A percentile compares a stretch with the other conserved stretches of the same genome.
Evolutionary conservation across 2,888 invertebrate genomes (phyloP).

Genomic region (Leptinotarsa juncta): DNA sequence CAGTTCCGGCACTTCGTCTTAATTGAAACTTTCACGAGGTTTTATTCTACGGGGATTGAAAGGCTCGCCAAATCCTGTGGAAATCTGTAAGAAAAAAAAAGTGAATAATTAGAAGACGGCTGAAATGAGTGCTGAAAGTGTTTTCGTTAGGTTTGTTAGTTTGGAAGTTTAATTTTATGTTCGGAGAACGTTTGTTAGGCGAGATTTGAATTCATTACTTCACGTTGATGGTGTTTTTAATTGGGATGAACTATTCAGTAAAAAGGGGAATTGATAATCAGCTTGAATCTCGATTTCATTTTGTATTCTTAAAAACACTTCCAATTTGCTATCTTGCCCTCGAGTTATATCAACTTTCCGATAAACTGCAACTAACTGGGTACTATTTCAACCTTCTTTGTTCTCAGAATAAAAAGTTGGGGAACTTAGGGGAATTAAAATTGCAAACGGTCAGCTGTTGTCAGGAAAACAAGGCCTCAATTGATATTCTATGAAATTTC

Average conservation of each 20-base stretch:
- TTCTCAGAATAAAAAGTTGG: too few relatives aligned
- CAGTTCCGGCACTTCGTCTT: conserved; percentile 20
- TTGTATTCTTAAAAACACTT: too few relatives aligned
- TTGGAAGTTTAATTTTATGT: neutral
- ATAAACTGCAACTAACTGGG: too few relatives aligned
- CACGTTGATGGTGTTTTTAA: conserved; percentile 3
- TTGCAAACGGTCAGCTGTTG: too few relatives aligned
- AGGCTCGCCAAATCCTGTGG: conserved; percentile 21
- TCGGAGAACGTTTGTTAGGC: neutral
- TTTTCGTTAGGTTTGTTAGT: conserved; percentile 4
- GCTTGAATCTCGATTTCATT: too few relatives aligned
- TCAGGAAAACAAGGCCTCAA: too few relatives aligned
- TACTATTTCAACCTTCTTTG: too few relatives aligned
- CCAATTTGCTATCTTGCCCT: too few relatives aligned
- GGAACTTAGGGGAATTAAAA: too few relatives aligned
- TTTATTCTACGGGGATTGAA: conserved; percentile 13
- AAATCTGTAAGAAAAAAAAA: conserved; percentile 15
- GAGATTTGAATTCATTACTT: conserved; percentile 13
- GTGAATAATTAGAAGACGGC: conserved; percentile 13
- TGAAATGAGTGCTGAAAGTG: conserved; percentile 3
- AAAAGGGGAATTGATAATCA: neutral
- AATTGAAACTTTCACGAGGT: conserved; percentile 25
- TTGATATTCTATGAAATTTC: too few relatives aligned
- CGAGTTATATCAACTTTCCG: too few relatives aligned
- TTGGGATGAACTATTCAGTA: conserved; percentile 7